phyloP scores from a whole-genome alignment of 2,797 vertebrate species.

The Saxicola maurus region DNA sequence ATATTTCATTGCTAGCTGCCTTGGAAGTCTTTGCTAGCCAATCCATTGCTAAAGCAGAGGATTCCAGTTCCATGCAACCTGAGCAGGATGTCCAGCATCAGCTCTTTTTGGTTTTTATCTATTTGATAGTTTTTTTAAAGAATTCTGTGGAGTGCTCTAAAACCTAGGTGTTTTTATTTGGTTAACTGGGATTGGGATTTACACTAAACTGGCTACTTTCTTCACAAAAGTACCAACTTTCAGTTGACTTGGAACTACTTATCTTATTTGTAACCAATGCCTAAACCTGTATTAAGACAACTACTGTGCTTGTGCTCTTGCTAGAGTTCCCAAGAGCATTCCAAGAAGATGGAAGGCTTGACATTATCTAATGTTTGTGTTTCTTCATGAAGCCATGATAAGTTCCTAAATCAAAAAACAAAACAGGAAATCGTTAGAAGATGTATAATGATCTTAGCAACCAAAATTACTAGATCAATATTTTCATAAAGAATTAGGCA shows the following conservation, averaged over 20 bases:
- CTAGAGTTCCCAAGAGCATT: neutral
- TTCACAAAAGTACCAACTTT: neutral
- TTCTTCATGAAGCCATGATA: neutral
- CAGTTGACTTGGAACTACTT: neutral
- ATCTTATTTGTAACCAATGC: neutral
- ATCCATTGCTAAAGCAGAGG: neutral
- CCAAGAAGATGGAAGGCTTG: neutral
- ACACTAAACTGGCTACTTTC: neutral
- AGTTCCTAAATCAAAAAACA: neutral
- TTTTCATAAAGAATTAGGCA: neutral
- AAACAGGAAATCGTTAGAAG: neutral
- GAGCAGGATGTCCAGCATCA: neutral
- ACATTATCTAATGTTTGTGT: neutral
- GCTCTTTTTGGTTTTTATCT: neutral
- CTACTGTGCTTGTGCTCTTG: neutral
- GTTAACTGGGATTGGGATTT: neutral
- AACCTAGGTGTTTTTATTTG: neutral
- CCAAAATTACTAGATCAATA: neutral
- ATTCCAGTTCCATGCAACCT: neutral
- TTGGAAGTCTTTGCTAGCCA: neutral
- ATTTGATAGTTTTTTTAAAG: neutral
- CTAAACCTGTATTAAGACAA: neutral
- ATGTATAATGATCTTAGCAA: neutral
- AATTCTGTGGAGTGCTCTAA: neutral
- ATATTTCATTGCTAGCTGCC: neutral